Evolutionary conservation across 2,888 invertebrate species (phyloP).

Genomic region (Netelia inedita): DNA sequence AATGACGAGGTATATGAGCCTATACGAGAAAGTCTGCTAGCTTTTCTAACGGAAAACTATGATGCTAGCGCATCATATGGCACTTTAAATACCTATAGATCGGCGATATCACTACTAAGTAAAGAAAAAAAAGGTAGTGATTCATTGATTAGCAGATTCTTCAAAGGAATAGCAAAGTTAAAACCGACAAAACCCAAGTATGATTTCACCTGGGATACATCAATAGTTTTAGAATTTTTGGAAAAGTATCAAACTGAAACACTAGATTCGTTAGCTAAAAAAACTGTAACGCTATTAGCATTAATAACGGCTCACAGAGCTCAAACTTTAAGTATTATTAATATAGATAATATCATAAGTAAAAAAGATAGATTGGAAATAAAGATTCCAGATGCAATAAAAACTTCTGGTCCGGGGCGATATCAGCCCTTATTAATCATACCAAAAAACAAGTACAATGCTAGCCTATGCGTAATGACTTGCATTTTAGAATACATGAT

Average conservation of each 20-base stretch:
- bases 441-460: background rate
- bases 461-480: no score
- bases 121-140: background rate
- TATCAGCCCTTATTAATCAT: conserved; percentile 28
- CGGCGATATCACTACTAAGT: conserved; percentile 47
- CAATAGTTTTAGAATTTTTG: conserved; percentile 21
- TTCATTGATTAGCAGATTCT: conserved; percentile 35
- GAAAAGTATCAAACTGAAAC: conserved; percentile 60
- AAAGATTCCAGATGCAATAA: conserved; percentile 18
- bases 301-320: conserved; percentile 32
- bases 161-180: conserved; percentile 24
- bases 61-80: conserved; percentile 44
- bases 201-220: conserved; percentile 50
- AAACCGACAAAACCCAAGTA: conserved; percentile 46
- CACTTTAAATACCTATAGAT: conserved; percentile 37
- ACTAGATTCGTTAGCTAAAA: background rate
- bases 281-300: conserved; percentile 14
- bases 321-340: conserved; percentile 23
- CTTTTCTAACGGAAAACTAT: conserved; percentile 38
- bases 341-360: background rate
- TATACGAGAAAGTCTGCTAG: background rate
- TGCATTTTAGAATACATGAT: no score
- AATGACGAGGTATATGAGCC: background rate
- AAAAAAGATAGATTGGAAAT: conserved; percentile 17
- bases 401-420: conserved; percentile 37